Evolutionary conservation across 2,113 vertebrate genomes (phyloP), one percentile per base, ranked within the genome.

Genomic region (Corvus cornix): DNA sequence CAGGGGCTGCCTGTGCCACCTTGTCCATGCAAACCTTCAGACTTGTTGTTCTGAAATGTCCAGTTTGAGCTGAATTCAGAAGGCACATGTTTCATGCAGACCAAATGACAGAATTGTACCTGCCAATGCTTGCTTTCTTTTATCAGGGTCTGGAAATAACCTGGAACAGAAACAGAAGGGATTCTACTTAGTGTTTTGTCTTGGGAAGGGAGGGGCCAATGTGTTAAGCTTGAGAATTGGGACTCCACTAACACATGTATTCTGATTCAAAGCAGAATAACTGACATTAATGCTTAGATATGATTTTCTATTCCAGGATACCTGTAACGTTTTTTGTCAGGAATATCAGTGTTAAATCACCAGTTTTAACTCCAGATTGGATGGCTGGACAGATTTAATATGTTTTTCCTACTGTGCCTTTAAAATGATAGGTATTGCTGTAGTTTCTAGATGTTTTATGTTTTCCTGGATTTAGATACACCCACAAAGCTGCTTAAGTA

Each of bases 241-340:
- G n/a, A 21, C 35, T 70, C 75, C 7, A 13, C 6, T 56, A 68
- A 41, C 7, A 7, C 1, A 0, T 46, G 1, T 27, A 4, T 78
- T 64, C 48, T 52, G 48, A 37, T 78, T 41, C 15, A 46, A 53
- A 87, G 31, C 31, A 82, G 33, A 52, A 9, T 63, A 74, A 37
- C 17, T 13, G 16, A 33, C 1, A 2, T 84, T 84, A 48, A 33
- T 74, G 9, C 51, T 85, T 85, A 66, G 63, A 18, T 64, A 17
- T 30, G 53, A 4, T 16, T 88, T 93, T 93, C 51, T 63, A 0
- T 77, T 85, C 48, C 39, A 55, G 46, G 27, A 30, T 74, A 30
- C 16, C 24, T 79, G 41, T 64, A 67, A 15, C 7, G 1, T 16
- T 84, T 67, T 17, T 49, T 16, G 63, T 68, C 8, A 43, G 39